A percentile compares a stretch with the other conserved stretches of the same genome.
phyloP scores from a whole-genome alignment of 2,888 invertebrate genomes.

The Phytoseiulus persimilis region DNA sequence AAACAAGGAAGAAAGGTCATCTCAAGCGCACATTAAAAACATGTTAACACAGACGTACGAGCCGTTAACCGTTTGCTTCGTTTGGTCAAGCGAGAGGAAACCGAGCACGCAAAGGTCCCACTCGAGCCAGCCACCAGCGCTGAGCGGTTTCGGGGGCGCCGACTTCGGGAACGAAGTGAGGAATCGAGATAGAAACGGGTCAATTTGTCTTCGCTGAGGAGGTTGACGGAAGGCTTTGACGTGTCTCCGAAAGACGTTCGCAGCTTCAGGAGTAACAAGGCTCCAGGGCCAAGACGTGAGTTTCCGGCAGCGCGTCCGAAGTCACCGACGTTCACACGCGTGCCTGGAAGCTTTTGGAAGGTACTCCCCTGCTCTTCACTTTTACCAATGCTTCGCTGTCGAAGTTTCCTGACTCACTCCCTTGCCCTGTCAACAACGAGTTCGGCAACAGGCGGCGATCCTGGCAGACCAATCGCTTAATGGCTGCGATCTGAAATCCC shows the following conservation, averaged over 20 bases:
- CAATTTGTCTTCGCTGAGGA: neutral
- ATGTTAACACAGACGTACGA: neutral
- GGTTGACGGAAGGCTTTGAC: neutral
- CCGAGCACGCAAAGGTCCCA: neutral
- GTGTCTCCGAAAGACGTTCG: neutral
- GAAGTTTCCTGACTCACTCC: neutral
- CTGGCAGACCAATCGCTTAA: neutral
- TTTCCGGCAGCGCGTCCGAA: neutral
- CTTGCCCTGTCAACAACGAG: neutral
- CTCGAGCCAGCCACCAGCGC: neutral
- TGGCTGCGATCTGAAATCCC: too few species aligned
- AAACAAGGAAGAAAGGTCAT: neutral
- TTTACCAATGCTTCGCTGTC: neutral
- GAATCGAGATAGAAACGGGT: neutral
- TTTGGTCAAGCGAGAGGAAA: neutral
- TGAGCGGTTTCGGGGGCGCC: neutral
- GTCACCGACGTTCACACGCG: neutral
- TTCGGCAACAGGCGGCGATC: neutral
- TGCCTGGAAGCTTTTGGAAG: neutral
- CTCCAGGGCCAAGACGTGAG: neutral
- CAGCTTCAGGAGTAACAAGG: neutral
- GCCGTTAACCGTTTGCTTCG: neutral
- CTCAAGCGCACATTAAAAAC: neutral
- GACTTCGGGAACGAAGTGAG: neutral
- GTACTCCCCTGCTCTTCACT: neutral